Conservation (phyloP, 2,113 vertebrate species). For the Isurus oxyrinchus region DNA sequence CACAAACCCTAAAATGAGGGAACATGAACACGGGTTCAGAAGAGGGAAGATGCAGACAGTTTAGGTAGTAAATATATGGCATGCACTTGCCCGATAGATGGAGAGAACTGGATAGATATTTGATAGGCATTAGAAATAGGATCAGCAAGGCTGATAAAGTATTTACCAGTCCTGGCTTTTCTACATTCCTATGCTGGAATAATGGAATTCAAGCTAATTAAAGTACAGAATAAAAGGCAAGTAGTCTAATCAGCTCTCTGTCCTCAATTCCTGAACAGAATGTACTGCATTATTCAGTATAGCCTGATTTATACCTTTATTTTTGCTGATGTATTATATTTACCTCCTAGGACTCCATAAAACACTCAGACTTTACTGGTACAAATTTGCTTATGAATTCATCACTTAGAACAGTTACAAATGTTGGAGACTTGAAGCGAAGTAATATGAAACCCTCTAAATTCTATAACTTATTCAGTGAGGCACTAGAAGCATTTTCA, state of each 20-base stretch:
- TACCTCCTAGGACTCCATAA: background rate
- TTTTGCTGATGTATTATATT: background rate
- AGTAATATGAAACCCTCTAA: background rate
- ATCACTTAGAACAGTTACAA: background rate
- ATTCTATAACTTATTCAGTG: background rate
- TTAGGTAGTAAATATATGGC: background rate
- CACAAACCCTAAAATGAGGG: background rate
- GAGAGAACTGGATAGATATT: background rate
- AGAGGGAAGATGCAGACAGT: background rate
- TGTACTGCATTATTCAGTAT: background rate
- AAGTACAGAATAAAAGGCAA: background rate
- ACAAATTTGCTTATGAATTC: background rate
- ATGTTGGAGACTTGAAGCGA: background rate
- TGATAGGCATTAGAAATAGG: background rate
- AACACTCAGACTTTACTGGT: background rate
- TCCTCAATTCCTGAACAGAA: background rate
- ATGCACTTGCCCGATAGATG: background rate
- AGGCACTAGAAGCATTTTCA: background rate
- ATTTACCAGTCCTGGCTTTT: background rate
- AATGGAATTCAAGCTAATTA: slow-evolving; percentile 7
- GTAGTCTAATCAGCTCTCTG: slow-evolving; percentile 18
- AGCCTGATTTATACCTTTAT: background rate
- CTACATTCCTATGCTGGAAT: background rate
- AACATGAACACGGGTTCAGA: background rate
- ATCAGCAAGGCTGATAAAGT: background rate